Evolutionary conservation across 2,113 vertebrate genomes (phyloP).

Genomic region (Hassar affinis): DNA sequence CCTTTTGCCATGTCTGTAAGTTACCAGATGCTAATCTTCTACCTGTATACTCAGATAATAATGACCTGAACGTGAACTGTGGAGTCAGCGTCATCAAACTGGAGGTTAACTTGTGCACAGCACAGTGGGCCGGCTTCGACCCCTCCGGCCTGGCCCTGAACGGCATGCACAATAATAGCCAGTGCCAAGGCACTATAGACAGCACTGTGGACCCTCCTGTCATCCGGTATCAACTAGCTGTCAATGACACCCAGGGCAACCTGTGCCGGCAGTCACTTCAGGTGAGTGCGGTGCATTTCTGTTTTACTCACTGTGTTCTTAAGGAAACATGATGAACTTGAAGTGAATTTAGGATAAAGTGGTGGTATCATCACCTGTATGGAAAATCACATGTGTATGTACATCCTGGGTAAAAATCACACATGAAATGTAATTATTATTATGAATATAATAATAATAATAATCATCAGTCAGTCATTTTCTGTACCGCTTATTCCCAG

Average conservation of each 20-base stretch:
- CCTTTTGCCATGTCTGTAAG: background rate
- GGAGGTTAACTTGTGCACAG: constrained; percentile 75
- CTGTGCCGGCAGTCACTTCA: constrained; percentile 71
- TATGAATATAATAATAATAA: background rate
- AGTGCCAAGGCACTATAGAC: constrained; percentile 67
- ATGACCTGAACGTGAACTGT: constrained; percentile 69
- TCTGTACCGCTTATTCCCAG: too few relatives aligned
- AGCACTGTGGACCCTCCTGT: constrained; percentile 64
- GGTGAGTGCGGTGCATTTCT: constrained; percentile 52
- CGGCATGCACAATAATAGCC: constrained; percentile 62
- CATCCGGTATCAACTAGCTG: constrained; percentile 67
- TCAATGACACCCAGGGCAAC: constrained; percentile 70
- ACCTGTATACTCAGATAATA: constrained; percentile 61
- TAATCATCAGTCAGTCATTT: too few relatives aligned
- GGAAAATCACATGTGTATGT: background rate
- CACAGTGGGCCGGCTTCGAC: constrained; percentile 72
- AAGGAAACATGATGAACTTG: background rate
- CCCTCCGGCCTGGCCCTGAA: constrained; percentile 67
- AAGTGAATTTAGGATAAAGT: background rate
- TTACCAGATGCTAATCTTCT: background rate
- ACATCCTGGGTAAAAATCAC: background rate
- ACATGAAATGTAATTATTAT: too few relatives aligned
- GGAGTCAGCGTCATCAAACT: constrained; percentile 66
- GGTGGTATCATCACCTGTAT: background rate
- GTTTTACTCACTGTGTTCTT: background rate